A percentile compares a stretch with the other conserved stretches of the same genome.
These are phyloP conservation scores for Tethea ocularis DNA, from an alignment of 2,888 invertebrate species.

Conservation along the genomic window DNA sequence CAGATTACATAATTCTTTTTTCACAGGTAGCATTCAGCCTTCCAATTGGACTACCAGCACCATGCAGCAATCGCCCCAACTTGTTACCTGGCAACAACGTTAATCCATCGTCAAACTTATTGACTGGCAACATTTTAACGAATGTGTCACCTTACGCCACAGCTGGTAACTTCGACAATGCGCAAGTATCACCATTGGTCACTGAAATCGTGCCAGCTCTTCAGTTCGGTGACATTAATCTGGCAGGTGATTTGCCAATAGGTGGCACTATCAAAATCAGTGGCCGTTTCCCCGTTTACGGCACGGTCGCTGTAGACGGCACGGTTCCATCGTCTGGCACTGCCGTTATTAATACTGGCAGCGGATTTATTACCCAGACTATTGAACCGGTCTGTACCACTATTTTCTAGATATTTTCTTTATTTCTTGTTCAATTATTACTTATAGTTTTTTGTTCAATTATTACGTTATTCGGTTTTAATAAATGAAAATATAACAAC, in stretches of 20 bases:
- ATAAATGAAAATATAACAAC: background rate
- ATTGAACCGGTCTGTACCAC: slow-evolving; percentile 17
- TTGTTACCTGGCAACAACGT: background rate
- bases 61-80: slow-evolving; percentile 4
- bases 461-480: background rate
- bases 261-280: slow-evolving; percentile 64
- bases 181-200: slow-evolving; percentile 55
- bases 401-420: slow-evolving; percentile 12
- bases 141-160: slow-evolving; percentile 24
- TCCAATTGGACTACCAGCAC: background rate
- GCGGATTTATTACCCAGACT: slow-evolving; percentile 27
- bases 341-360: slow-evolving; percentile 56
- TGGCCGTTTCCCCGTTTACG: slow-evolving; percentile 70
- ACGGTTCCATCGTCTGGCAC: slow-evolving; percentile 59
- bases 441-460: slow-evolving; percentile 17
- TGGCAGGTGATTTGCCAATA: slow-evolving; percentile 63
- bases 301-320: slow-evolving; percentile 64
- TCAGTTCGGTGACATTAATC: slow-evolving; percentile 62
- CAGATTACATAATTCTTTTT: background rate
- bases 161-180: slow-evolving; percentile 22
- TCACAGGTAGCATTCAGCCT: background rate
- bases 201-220: slow-evolving; percentile 63
- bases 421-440: slow-evolving; percentile 10
- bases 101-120: slow-evolving; percentile 16
- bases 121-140: slow-evolving; percentile 29